A percentile compares a stretch with the other conserved stretches of the same genome.
These are phyloP conservation scores for Jaculus jaculus DNA, from an alignment of 2,113 vertebrate genomes.

Conservation along the genomic window DNA sequence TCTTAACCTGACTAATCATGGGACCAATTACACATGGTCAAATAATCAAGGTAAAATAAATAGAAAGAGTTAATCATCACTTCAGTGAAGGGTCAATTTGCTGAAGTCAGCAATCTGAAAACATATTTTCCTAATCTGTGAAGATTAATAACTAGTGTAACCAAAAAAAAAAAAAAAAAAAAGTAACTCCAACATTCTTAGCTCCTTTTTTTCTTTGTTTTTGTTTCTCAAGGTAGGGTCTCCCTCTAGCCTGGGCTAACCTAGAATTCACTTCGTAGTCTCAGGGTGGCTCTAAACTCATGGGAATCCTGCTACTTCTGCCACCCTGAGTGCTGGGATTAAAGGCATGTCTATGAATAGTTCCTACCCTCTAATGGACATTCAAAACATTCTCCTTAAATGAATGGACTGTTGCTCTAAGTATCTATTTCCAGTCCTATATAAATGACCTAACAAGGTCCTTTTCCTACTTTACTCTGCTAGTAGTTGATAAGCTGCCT, in stretches of 20 bases:
- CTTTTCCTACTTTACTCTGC: slow-evolving; percentile 13
- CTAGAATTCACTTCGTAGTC: no score
- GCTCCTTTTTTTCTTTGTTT: slow-evolving; percentile 13
- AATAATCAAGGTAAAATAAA: slow-evolving; percentile 79
- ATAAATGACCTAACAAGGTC: neutral
- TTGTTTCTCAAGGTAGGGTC: neutral
- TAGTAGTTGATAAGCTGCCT: slow-evolving; percentile 3
- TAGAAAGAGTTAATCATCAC: slow-evolving; percentile 79
- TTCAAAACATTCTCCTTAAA: slow-evolving; percentile 10
- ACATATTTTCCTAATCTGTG: slow-evolving; percentile 71
- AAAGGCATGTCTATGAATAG: neutral
- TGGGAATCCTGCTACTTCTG: no score
- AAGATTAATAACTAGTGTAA: slow-evolving; percentile 62
- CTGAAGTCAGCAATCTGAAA: slow-evolving; percentile 78
- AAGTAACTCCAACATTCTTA: neutral
- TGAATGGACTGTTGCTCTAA: slow-evolving; percentile 3
- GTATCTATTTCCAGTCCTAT: neutral
- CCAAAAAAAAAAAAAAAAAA: no score
- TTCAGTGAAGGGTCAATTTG: slow-evolving; percentile 60
- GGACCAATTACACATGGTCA: slow-evolving; percentile 76
- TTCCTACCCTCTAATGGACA: neutral
- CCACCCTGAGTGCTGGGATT: no score
- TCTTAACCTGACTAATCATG: slow-evolving; percentile 74
- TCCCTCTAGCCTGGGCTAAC: no score
- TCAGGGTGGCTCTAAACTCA: no score